These are phyloP conservation scores for Erebia palarica DNA, from an alignment of 2,888 invertebrate species.

Conservation along the genomic window DNA sequence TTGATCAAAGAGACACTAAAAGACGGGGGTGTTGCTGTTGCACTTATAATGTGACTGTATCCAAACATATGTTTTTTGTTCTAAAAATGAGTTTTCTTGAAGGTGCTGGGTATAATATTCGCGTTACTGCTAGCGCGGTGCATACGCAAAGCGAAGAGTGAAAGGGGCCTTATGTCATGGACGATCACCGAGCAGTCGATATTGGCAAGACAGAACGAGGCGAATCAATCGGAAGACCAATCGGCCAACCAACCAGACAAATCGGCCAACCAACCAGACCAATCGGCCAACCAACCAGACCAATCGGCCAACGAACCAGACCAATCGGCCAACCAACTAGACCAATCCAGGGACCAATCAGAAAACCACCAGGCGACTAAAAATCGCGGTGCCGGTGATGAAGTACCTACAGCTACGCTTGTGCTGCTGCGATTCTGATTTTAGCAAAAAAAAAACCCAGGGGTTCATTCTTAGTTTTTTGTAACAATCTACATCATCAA, in stretches of 20 bases:
- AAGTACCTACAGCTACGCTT: not conserved
- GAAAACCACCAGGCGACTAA: not conserved
- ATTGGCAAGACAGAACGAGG: slow-evolving; percentile 56
- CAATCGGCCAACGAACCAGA: slow-evolving; percentile 46
- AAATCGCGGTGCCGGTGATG: not conserved
- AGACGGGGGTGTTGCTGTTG: no score
- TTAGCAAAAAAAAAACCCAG: not conserved
- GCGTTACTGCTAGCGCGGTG: slow-evolving; percentile 93
- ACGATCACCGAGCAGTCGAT: slow-evolving; percentile 83
- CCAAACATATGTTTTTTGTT: not conserved
- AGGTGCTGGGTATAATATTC: slow-evolving; percentile 93
- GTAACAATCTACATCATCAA: no score
- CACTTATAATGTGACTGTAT: no score
- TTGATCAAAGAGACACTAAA: no score
- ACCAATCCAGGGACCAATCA: slow-evolving; percentile 41
- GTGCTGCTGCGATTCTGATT: not conserved
- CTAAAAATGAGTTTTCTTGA: slow-evolving; percentile 31
- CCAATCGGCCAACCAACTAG: slow-evolving; percentile 47
- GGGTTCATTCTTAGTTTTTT: not conserved
- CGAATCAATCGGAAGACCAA: slow-evolving; percentile 38
- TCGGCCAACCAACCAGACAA: slow-evolving; percentile 47
- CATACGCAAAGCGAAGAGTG: slow-evolving; percentile 89
- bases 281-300: slow-evolving; percentile 46
- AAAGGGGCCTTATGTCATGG: slow-evolving; percentile 85
- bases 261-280: slow-evolving; percentile 47